Conservation (phyloP, 2,888 invertebrate species). For the Macrophya annulata region DNA sequence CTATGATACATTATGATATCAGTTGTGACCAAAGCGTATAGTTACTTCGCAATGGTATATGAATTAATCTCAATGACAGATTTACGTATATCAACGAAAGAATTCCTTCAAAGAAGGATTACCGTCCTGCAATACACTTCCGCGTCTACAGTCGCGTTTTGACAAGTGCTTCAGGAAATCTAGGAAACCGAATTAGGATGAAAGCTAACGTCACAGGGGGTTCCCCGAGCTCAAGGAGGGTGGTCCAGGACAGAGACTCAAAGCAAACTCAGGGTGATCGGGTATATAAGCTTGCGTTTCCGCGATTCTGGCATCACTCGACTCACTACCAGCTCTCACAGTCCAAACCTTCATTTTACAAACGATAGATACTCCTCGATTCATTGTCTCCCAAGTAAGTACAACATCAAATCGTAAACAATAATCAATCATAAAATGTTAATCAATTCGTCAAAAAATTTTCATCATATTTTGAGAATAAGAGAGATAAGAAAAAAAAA, state of each 20-base stretch:
- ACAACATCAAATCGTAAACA: neutral
- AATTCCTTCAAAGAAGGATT: slow-evolving; percentile 34
- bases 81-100: slow-evolving; percentile 41
- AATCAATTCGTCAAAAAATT: neutral
- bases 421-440: neutral
- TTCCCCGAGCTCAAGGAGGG: slow-evolving; percentile 50
- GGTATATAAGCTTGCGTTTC: slow-evolving; percentile 53
- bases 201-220: slow-evolving; percentile 52
- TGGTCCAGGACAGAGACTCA: slow-evolving; percentile 50
- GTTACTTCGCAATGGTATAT: slow-evolving; percentile 46
- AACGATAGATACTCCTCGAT: slow-evolving; percentile 12
- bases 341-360: slow-evolving; percentile 44
- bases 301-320: slow-evolving; percentile 54
- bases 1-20: slow-evolving; percentile 12
- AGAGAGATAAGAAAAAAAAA: neutral
- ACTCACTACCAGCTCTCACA: slow-evolving; percentile 46
- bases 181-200: slow-evolving; percentile 49
- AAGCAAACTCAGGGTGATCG: slow-evolving; percentile 50
- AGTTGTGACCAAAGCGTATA: slow-evolving; percentile 1
- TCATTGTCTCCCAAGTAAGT: slow-evolving; percentile 53
- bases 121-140: slow-evolving; percentile 8
- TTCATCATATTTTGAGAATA: neutral
- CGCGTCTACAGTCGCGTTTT: slow-evolving; percentile 33
- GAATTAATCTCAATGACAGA: slow-evolving; percentile 53
- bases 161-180: slow-evolving; percentile 51